These are phyloP conservation scores for Antheraea yamamai DNA, from an alignment of 2,888 invertebrate species.

Conservation along the genomic window DNA sequence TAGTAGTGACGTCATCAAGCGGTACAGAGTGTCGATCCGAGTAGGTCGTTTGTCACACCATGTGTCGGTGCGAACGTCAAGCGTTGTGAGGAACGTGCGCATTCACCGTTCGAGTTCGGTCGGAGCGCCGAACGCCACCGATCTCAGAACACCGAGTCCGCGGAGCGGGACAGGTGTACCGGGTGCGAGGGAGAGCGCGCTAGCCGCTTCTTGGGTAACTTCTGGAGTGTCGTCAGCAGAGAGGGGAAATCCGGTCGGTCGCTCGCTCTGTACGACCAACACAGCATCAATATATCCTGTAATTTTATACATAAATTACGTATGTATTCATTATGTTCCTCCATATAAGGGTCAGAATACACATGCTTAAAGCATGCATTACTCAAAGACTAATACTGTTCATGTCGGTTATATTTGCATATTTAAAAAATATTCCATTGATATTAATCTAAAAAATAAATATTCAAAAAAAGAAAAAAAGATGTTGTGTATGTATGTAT, in stretches of 20 bases:
- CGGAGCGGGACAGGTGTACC: slow-evolving; percentile 96
- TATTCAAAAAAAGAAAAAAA: too few species aligned
- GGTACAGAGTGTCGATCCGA: neutral
- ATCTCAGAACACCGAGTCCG: slow-evolving; percentile 94
- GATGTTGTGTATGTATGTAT: too few species aligned
- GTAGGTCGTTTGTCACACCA: neutral
- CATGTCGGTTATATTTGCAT: too few species aligned
- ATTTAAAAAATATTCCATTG: too few species aligned
- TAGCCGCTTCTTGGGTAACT: slow-evolving; percentile 96
- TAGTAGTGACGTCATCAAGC: too few species aligned
- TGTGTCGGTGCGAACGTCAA: neutral
- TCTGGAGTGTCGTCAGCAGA: slow-evolving; percentile 92
- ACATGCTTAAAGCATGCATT: too few species aligned
- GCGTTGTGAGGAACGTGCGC: too few species aligned
- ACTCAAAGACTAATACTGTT: too few species aligned
- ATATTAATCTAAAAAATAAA: too few species aligned
- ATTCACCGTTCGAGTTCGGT: neutral
- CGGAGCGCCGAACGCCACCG: slow-evolving; percentile 25
- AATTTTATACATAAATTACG: neutral
- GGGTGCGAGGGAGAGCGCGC: slow-evolving; percentile 99
- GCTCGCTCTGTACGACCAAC: slow-evolving; percentile 94
- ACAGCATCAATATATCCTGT: slow-evolving; percentile 97
- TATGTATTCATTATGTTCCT: neutral
- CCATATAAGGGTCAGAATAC: neutral
- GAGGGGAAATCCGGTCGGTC: slow-evolving; percentile 96